phyloP scores from a whole-genome alignment of 2,113 vertebrate species.

The Phocoena phocoena region DNA sequence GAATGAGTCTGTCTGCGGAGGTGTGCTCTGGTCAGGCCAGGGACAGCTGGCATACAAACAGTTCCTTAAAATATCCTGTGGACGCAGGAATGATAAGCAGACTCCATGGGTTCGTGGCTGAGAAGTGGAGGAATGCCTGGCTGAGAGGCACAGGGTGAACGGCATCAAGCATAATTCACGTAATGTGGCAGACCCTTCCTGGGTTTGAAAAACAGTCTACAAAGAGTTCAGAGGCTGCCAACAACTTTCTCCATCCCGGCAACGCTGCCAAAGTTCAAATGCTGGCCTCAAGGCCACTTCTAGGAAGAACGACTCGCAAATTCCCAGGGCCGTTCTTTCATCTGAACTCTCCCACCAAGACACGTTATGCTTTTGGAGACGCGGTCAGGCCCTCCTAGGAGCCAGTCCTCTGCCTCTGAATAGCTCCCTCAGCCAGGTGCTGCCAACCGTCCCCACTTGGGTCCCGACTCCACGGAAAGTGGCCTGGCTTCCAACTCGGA shows the following conservation, averaged over 20 bases:
- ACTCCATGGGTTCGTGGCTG: conserved; percentile 45
- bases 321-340: background rate
- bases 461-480: background rate
- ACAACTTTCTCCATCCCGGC: background rate
- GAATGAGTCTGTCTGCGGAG: conserved; percentile 75
- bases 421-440: background rate
- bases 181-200: conserved; percentile 69
- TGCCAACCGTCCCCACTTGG: background rate
- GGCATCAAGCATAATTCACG: conserved; percentile 42
- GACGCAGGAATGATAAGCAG: conserved; percentile 64
- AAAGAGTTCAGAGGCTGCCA: background rate
- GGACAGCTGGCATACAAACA: conserved; percentile 44
- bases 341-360: background rate
- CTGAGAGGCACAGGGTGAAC: conserved; percentile 32
- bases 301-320: background rate
- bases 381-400: background rate
- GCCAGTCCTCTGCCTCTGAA: background rate
- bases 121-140: conserved; percentile 41
- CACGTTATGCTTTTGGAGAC: background rate
- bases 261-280: background rate
- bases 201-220: conserved; percentile 34
- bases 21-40: conserved; percentile 59
- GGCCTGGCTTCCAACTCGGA: background rate
- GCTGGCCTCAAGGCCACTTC: background rate
- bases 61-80: conserved; percentile 72